phyloP scores from a whole-genome alignment of 2,113 vertebrate genomes.

The Capreolus pygargus region DNA sequence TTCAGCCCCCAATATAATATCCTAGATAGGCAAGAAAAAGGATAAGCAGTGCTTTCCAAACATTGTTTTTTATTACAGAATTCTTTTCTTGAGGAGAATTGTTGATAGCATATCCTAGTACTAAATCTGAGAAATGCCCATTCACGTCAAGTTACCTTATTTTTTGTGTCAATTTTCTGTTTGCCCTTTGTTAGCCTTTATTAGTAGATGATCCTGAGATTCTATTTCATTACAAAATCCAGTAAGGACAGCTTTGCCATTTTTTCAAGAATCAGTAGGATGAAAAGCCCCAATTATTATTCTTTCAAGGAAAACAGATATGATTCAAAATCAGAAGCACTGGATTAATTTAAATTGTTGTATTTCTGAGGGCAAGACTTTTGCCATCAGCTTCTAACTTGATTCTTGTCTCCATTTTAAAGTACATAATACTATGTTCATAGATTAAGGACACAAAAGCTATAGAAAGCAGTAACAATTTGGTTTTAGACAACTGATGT shows the following conservation, averaged over 20 bases:
- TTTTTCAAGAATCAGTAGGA: not conserved
- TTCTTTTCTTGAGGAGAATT: not conserved
- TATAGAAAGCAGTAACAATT: not conserved
- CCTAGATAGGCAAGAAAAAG: not conserved
- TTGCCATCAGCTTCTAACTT: constrained; percentile 23
- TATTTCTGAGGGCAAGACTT: constrained; percentile 21
- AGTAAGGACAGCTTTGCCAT: not conserved
- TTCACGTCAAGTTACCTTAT: not conserved
- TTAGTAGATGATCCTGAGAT: not conserved
- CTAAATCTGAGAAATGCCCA: not conserved
- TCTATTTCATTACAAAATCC: not conserved
- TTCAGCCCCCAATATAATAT: not conserved
- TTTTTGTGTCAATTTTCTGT: not conserved
- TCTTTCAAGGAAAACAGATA: not conserved
- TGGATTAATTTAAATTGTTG: not conserved
- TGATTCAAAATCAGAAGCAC: constrained; percentile 24
- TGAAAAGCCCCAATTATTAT: not conserved
- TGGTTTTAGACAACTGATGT: constrained; percentile 16
- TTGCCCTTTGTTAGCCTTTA: not conserved
- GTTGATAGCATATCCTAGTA: not conserved
- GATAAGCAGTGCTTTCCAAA: not conserved
- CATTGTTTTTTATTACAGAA: not conserved
- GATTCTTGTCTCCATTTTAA: constrained; percentile 41
- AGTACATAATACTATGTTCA: not conserved
- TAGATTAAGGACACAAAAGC: not conserved